Conservation (phyloP, 2,113 vertebrate species). For the Nycticebus coucang region DNA sequence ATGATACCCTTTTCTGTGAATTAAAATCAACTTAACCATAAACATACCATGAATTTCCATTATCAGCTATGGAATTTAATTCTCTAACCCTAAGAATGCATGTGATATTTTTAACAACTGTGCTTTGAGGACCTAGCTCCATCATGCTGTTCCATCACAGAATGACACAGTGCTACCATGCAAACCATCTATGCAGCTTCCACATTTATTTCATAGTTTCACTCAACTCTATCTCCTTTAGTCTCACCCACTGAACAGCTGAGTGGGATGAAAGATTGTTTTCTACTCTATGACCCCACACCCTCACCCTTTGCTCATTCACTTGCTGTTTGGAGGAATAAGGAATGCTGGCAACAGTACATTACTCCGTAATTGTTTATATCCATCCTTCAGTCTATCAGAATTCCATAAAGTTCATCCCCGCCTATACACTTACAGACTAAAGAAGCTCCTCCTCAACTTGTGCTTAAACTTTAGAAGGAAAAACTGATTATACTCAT, state of each 20-base stretch:
- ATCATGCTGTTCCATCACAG: background rate
- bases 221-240: background rate
- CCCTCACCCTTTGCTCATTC: background rate
- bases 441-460: background rate
- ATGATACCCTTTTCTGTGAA: background rate
- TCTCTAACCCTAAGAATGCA: background rate
- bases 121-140: background rate
- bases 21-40: background rate
- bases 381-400: background rate
- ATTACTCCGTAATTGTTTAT: background rate
- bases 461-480: background rate
- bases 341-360: background rate
- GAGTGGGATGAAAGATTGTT: constrained; percentile 39
- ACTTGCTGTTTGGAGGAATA: background rate
- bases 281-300: background rate
- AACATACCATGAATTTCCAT: background rate
- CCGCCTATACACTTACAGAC: background rate
- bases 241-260: constrained; percentile 59
- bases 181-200: background rate
- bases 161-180: background rate
- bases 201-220: background rate
- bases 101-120: background rate
- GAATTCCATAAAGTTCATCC: background rate
- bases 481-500: background rate
- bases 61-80: background rate